Conservation (phyloP, 2,797 vertebrate genomes). For the Gadopsis marmoratus region DNA sequence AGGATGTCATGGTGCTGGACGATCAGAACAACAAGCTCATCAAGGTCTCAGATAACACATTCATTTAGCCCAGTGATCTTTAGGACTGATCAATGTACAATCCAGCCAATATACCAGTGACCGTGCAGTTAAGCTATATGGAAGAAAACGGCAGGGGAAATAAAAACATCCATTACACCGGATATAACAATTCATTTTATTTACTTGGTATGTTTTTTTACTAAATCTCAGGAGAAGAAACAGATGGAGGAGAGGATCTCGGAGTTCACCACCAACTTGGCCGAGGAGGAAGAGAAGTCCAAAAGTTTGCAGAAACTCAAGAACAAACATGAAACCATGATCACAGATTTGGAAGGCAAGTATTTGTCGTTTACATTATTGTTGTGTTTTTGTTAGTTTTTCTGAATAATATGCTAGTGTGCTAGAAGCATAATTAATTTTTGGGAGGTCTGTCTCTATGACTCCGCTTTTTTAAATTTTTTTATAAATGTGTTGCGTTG, state of each 20-base stretch:
- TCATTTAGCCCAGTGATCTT: background rate
- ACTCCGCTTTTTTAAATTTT: no score
- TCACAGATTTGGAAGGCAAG: constrained; percentile 94
- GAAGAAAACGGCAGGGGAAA: background rate
- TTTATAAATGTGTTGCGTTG: background rate
- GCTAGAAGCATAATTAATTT: no score
- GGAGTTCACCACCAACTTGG: constrained; percentile 92
- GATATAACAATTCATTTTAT: background rate
- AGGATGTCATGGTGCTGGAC: constrained; percentile 93
- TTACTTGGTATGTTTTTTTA: background rate
- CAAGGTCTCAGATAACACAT: constrained; percentile 85
- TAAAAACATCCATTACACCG: background rate
- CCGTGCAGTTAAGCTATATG: no score
- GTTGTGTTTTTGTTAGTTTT: background rate
- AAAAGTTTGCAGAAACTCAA: constrained; percentile 97
- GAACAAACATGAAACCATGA: constrained; percentile 98
- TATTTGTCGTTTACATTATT: background rate
- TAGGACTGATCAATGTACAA: background rate
- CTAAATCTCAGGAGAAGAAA: constrained; percentile 91
- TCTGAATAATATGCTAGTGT: background rate
- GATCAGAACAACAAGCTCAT: constrained; percentile 94
- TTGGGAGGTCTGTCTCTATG: no score
- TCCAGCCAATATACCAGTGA: background rate
- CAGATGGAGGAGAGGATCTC: constrained; percentile 92
- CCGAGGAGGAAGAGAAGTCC: constrained; percentile 97